phyloP scores from a whole-genome alignment of 92 coral and sea anemone species.

The Zoanthus solanderi region DNA sequence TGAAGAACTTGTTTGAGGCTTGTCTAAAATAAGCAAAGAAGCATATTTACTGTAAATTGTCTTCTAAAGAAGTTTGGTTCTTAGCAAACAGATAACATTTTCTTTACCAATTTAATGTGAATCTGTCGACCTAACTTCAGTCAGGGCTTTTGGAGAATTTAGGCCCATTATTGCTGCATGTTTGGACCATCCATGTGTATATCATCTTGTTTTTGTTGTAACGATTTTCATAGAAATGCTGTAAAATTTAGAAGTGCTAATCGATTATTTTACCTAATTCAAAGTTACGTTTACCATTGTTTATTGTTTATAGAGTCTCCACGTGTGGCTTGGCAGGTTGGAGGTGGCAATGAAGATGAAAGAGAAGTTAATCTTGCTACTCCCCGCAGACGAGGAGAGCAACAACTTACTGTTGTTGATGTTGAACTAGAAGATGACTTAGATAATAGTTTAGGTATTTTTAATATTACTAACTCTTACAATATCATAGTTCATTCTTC shows the following conservation, averaged over 20 bases:
- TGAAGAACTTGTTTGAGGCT: too few relatives aligned
- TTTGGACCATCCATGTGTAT: not conserved
- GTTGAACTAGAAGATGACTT: constrained; percentile 54
- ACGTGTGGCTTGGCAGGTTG: constrained; percentile 68
- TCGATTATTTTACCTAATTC: not conserved
- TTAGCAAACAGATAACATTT: not conserved
- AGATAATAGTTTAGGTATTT: constrained; percentile 24
- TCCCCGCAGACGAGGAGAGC: constrained; percentile 4
- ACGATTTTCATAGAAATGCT: not conserved
- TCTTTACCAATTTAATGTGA: not conserved
- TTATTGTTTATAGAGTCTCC: constrained; percentile 47
- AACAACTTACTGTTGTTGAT: not conserved
- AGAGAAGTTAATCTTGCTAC: constrained; percentile 31
- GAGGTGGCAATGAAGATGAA: constrained; percentile 60
- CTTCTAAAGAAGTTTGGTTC: not conserved
- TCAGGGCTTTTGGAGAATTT: not conserved
- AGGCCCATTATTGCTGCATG: not conserved
- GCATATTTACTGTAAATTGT: not conserved
- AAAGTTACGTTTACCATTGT: not conserved
- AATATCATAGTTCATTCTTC: too few relatives aligned
- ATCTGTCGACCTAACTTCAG: not conserved
- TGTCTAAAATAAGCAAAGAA: not conserved
- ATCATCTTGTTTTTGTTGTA: not conserved
- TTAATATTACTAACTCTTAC: too few relatives aligned
- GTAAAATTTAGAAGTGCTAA: not conserved